These are phyloP conservation scores for Esperia sulphurella DNA, from an alignment of 2,888 invertebrate species.

Conservation along the genomic window DNA sequence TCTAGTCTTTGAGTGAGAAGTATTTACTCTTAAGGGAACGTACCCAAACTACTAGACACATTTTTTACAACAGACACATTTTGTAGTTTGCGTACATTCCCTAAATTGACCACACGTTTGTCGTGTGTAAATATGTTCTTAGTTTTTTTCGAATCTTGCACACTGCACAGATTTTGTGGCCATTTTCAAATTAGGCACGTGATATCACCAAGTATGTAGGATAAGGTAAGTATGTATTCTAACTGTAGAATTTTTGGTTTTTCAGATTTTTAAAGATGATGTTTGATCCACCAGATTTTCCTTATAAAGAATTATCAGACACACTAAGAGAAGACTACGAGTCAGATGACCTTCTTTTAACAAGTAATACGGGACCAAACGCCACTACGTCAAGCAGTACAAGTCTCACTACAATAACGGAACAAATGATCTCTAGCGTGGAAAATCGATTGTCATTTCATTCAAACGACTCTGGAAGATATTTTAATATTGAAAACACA, in stretches of 20 bases:
- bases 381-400: conserved; percentile 18
- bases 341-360: conserved; percentile 49
- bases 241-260: neutral
- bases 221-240: no score
- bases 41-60: no score
- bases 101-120: no score
- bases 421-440: conserved; percentile 36
- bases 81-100: no score
- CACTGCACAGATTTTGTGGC: no score
- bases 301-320: conserved; percentile 59
- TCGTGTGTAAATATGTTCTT: no score
- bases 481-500: conserved; percentile 44
- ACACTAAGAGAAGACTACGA: conserved; percentile 49
- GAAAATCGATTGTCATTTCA: conserved; percentile 48
- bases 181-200: no score
- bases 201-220: no score
- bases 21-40: no score
- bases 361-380: conserved; percentile 7
- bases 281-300: conserved; percentile 72
- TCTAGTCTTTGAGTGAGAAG: no score
- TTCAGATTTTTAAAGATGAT: conserved; percentile 45
- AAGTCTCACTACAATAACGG: conserved; percentile 31
- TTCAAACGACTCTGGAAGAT: conserved; percentile 51
- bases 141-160: no score
- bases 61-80: no score